Percentiles rank a stretch among this genome's conserved stretches.
phyloP scores from a whole-genome alignment of 2,888 invertebrate species.

The Caenorhabditis doughertyi region DNA sequence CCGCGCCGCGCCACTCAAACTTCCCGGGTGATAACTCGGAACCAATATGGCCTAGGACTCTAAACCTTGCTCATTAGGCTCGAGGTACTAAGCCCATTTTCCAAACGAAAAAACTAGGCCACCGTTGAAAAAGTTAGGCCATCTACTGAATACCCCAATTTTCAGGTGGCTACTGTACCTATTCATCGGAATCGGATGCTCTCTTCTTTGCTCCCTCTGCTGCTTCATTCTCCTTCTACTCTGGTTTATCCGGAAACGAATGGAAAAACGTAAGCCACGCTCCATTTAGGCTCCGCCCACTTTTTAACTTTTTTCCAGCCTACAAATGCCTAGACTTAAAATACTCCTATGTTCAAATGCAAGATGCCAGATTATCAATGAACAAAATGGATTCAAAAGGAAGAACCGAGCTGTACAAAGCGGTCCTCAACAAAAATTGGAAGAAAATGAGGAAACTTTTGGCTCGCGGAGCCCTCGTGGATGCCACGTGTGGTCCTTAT shows the following conservation, averaged over 20 bases:
- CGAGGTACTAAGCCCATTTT: too few relatives aligned
- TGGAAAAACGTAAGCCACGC: neutral
- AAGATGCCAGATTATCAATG: conserved; percentile 20
- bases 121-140: too few relatives aligned
- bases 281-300: neutral
- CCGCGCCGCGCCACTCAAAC: too few relatives aligned
- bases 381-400: conserved; percentile 4
- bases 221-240: neutral
- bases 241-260: neutral
- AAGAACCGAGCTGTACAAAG: conserved; percentile 11
- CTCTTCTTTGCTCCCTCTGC: neutral
- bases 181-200: conserved; percentile 12
- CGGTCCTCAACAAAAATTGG: conserved; percentile 11
- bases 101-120: too few relatives aligned
- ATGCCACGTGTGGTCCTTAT: conserved; percentile 16
- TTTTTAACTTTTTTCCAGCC: neutral
- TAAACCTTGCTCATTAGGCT: too few relatives aligned
- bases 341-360: conserved; percentile 15
- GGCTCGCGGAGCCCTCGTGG: conserved; percentile 22
- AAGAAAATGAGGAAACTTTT: neutral
- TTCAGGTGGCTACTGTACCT: conserved; percentile 11
- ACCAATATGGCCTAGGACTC: too few relatives aligned
- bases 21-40: too few relatives aligned
- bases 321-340: neutral
- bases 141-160: neutral